A percentile compares a stretch with the other conserved stretches of the same genome.
Conservation (phyloP, 2,113 vertebrate genomes). For the Spermophilus dauricus region DNA sequence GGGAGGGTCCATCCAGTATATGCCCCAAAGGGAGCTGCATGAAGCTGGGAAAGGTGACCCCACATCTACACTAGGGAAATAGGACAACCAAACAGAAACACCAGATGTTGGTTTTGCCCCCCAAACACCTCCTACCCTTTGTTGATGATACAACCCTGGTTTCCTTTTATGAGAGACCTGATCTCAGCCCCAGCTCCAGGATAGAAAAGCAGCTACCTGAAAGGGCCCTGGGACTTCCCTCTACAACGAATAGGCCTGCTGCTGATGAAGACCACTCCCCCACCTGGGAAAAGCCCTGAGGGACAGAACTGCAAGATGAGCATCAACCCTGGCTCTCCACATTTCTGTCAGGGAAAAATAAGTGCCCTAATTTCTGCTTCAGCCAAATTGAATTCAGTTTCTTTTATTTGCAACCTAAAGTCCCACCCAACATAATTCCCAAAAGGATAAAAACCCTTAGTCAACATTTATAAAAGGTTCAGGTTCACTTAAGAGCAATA, state of each 20-base stretch:
- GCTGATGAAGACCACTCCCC: accelerated
- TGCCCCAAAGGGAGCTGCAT: no score
- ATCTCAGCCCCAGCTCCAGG: background rate
- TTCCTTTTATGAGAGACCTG: background rate
- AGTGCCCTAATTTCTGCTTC: background rate
- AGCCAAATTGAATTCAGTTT: background rate
- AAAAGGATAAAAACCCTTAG: background rate
- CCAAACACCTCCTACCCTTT: background rate
- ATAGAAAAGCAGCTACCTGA: background rate
- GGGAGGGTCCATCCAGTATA: background rate
- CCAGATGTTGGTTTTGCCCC: background rate
- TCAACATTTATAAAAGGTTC: background rate
- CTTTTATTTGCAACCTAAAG: background rate
- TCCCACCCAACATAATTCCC: background rate
- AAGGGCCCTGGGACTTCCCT: no score
- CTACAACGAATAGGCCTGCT: accelerated
- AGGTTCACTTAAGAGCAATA: background rate
- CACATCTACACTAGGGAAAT: no score
- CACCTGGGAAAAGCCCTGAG: no score
- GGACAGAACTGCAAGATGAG: no score
- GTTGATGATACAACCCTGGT: background rate
- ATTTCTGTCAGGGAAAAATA: background rate
- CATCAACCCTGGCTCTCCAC: background rate
- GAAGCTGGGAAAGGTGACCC: no score
- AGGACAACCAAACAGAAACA: no score